Conservation (phyloP, 2,888 invertebrate genomes). For the Patella pellucida region DNA sequence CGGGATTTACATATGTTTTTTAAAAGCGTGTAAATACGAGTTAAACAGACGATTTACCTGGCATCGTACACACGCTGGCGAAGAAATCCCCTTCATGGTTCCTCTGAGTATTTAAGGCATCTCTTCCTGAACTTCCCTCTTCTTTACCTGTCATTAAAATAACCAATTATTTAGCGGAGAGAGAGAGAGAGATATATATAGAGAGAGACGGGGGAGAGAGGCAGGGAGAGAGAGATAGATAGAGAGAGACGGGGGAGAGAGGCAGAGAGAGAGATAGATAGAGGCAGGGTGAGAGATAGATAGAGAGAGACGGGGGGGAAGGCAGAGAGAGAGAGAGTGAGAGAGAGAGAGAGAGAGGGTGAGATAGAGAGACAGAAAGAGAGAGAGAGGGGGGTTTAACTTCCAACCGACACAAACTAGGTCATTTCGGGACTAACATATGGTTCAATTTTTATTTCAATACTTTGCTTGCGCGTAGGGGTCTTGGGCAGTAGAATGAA, state of each 20-base stretch:
- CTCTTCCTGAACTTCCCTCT: neutral
- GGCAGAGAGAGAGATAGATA: neutral
- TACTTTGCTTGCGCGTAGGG: too few relatives aligned
- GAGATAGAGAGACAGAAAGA: conserved; percentile 6
- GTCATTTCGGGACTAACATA: too few relatives aligned
- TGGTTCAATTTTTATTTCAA: too few relatives aligned
- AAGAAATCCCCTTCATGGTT: neutral
- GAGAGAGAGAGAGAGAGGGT: neutral
- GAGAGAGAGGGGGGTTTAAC: too few relatives aligned
- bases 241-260: neutral
- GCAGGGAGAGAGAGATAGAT: neutral
- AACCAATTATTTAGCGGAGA: neutral
- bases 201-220: neutral
- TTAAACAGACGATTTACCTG: too few relatives aligned
- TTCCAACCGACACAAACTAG: too few relatives aligned
- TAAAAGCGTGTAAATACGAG: too few relatives aligned
- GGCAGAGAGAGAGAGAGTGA: neutral
- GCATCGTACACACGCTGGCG: too few relatives aligned
- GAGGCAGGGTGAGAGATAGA: too few relatives aligned
- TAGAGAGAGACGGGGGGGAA: neutral
- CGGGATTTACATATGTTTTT: too few relatives aligned
- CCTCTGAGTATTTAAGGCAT: neutral
- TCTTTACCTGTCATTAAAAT: neutral
- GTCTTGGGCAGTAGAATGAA: too few relatives aligned
- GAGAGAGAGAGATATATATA: neutral